These are phyloP conservation scores for Hirtodrosophila alboralis DNA, from an alignment of 2,888 invertebrate genomes.

Conservation along the genomic window DNA sequence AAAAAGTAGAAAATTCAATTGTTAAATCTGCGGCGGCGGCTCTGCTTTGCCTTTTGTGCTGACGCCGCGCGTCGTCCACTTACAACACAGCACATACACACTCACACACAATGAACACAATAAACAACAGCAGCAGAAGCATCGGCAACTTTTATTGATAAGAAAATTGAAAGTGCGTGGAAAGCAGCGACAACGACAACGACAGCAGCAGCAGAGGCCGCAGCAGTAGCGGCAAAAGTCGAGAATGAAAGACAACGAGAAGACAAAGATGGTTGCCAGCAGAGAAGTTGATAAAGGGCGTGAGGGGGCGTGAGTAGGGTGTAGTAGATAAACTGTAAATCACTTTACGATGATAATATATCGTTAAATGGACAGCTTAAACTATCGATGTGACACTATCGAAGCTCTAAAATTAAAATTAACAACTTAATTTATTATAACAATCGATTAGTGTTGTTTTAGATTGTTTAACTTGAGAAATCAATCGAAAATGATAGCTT, in stretches of 20 bases:
- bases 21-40: conserved; percentile 46
- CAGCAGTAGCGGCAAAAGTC: conserved; percentile 28
- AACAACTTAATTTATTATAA: too few relatives aligned
- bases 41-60: conserved; percentile 51
- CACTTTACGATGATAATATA: too few relatives aligned
- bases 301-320: conserved; percentile 1
- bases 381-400: background rate
- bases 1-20: conserved; percentile 74
- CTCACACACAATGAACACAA: conserved; percentile 46
- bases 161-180: conserved; percentile 72
- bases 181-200: too few relatives aligned
- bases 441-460: too few relatives aligned
- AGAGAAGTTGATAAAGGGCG: too few relatives aligned
- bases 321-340: too few relatives aligned
- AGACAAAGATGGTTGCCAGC: background rate
- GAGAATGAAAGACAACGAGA: conserved; percentile 1
- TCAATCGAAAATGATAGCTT: background rate
- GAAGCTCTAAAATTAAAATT: too few relatives aligned
- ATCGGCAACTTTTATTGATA: conserved; percentile 64
- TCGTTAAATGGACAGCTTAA: background rate
- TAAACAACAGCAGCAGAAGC: conserved; percentile 11
- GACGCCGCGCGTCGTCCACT: conserved; percentile 60
- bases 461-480: too few relatives aligned
- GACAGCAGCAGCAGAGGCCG: too few relatives aligned
- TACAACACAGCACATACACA: too few relatives aligned